Evolutionary conservation across 2,113 vertebrate species (phyloP), one percentile per base, ranked within the genome.

Genomic region (Craseonycteris thonglongyai): DNA sequence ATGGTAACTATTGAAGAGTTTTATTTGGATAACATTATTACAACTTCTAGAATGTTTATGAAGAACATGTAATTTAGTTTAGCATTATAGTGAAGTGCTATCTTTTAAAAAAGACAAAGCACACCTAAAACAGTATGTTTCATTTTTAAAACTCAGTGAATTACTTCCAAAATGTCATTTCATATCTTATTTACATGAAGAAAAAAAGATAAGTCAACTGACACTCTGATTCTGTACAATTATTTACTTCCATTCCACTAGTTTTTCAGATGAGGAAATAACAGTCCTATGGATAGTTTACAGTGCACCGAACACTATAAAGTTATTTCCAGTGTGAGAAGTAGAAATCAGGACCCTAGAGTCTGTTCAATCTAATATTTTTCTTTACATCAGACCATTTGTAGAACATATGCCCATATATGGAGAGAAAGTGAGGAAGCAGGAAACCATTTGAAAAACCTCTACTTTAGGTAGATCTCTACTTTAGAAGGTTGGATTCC

Each of bases 1-100:
- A 95, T 61, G 95, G 97, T 94, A 94, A 58, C 49, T 96, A 33
- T 93, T 97, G 88, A 80, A 92, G 80, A 63, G 79, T 91, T 61
- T 94, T 96, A 86, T 95, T 96, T 95, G 38, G 87, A 96, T 94
- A 97, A 93, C 0, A 14, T 96, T 94, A 95, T 96, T 98, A 47
- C 94, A 96, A 91, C 51, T 95, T 86, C 87, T 79, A 80, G 15
- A 61, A 38, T 61, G 3, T 91, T 97, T 96, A 84, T 68, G 42
- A 76, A 24, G 14, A 88, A 51, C 68, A 45, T 76, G 66, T 22
- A 93, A 91, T 96, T 97, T 93, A 85, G 18, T 81, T 42, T 54
- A 94, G 63, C 56, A 82, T 96, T 85, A 69, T 0, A 54, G 30
- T 72, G 28, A 56, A 90, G 84, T 84, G 33, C 18, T 80, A 22